Conservation (phyloP, 2,888 invertebrate genomes). For the Poecilobothrus nobilitatus region DNA sequence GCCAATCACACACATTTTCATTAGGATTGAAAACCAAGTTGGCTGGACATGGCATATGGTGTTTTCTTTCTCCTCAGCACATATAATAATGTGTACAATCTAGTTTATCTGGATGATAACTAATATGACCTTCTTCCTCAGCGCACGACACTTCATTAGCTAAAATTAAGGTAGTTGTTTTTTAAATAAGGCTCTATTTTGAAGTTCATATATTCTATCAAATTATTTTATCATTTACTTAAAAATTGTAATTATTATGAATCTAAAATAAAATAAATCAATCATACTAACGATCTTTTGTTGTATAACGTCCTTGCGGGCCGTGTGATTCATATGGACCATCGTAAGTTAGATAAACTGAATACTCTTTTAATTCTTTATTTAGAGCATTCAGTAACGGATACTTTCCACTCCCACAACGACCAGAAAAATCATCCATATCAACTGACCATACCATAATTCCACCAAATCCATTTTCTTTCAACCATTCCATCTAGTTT, state of each 20-base stretch:
- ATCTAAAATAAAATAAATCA: conserved; percentile 5
- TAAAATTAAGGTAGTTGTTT: conserved; percentile 37
- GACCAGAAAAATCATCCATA: conserved; percentile 87
- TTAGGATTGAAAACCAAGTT: conserved; percentile 88
- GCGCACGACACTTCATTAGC: conserved; percentile 83
- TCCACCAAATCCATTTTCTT: conserved; percentile 88
- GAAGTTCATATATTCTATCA: too few relatives aligned
- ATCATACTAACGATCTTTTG: conserved; percentile 72
- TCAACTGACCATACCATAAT: conserved; percentile 97
- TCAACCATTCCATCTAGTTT: conserved; percentile 82
- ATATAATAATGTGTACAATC: conserved; percentile 93
- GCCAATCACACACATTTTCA: conserved; percentile 94
- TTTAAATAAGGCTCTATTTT: conserved; percentile 10
- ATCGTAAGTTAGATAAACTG: conserved; percentile 71
- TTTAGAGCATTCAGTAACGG: conserved; percentile 81
- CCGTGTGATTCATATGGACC: conserved; percentile 74
- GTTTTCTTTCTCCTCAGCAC: conserved; percentile 91
- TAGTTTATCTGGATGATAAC: conserved; percentile 80
- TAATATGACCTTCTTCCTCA: conserved; percentile 91
- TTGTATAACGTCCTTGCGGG: conserved; percentile 67
- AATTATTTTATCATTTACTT: too few relatives aligned
- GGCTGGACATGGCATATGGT: conserved; percentile 91
- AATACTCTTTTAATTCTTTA: conserved; percentile 74
- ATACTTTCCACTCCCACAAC: conserved; percentile 83
- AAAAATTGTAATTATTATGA: too few relatives aligned